Evolutionary conservation across 2,113 vertebrate genomes (phyloP).

Genomic region (Cinclus mexicanus): DNA sequence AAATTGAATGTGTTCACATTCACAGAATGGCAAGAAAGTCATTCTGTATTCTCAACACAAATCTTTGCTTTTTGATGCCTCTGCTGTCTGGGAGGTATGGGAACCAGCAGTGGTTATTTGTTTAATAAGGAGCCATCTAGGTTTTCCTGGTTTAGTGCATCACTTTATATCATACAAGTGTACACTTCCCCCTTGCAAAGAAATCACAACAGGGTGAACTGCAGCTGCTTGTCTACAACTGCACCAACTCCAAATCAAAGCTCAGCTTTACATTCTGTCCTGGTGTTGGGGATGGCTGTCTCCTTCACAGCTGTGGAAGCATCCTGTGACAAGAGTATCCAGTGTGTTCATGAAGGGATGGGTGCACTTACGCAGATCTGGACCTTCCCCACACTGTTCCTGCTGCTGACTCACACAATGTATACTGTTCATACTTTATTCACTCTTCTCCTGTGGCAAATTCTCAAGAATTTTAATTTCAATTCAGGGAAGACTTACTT

Average conservation of each 20-base stretch:
- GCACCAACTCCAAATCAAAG: background rate
- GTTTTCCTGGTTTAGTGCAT: background rate
- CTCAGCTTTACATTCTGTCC: background rate
- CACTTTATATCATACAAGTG: background rate
- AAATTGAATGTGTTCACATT: background rate
- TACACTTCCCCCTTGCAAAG: background rate
- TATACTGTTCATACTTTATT: background rate
- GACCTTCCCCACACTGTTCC: background rate
- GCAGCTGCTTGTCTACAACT: accelerated
- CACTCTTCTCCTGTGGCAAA: background rate
- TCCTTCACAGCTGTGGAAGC: background rate
- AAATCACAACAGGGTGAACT: background rate
- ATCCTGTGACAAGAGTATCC: background rate
- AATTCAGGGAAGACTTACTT: background rate
- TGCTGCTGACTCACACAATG: accelerated
- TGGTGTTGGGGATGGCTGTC: background rate
- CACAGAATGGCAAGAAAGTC: too few species aligned
- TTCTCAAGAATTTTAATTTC: background rate
- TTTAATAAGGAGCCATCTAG: background rate
- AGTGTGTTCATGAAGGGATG: background rate
- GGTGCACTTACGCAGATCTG: background rate
- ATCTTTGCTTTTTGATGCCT: background rate
- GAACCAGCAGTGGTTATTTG: background rate
- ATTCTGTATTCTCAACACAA: background rate
- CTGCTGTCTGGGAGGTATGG: background rate